phyloP scores from a whole-genome alignment of 2,113 vertebrate species.

The Tinamus guttatus region DNA sequence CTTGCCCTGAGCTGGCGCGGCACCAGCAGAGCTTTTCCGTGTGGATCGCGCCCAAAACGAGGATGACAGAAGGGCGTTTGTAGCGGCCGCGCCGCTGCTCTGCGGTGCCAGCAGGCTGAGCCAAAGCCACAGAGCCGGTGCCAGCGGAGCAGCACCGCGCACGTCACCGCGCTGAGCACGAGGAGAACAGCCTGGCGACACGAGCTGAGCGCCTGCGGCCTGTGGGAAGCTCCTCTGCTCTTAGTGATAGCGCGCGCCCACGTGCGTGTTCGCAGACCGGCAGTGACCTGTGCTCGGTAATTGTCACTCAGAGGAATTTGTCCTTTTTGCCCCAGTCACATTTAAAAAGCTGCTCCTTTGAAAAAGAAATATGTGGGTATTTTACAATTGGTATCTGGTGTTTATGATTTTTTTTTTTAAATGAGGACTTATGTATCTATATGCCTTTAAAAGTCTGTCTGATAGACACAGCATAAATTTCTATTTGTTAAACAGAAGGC shows the following conservation, averaged over 20 bases:
- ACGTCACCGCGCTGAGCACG: neutral
- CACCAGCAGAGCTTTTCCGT: conserved; percentile 31
- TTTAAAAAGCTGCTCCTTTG: neutral
- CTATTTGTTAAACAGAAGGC: neutral
- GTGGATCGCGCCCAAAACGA: conserved; percentile 41
- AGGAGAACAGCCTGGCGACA: neutral
- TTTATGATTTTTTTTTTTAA: neutral
- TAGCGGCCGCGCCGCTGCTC: neutral
- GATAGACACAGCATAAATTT: neutral
- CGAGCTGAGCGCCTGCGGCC: neutral
- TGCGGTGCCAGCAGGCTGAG: conserved; percentile 9
- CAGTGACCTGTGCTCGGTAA: no score
- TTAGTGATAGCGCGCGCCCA: neutral
- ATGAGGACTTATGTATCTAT: neutral
- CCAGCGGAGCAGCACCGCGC: neutral
- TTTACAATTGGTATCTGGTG: neutral
- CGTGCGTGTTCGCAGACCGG: no score
- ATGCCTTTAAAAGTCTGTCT: neutral
- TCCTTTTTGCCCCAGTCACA: neutral
- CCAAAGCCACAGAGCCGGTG: neutral
- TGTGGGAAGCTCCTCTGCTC: neutral
- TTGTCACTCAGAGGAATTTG: neutral
- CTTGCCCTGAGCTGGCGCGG: conserved; percentile 17
- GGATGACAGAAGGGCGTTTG: conserved; percentile 56
- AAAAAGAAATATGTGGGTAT: neutral